These are phyloP conservation scores for Paradoxurus hermaphroditus DNA, from an alignment of 2,113 vertebrate species.

Conservation along the genomic window DNA sequence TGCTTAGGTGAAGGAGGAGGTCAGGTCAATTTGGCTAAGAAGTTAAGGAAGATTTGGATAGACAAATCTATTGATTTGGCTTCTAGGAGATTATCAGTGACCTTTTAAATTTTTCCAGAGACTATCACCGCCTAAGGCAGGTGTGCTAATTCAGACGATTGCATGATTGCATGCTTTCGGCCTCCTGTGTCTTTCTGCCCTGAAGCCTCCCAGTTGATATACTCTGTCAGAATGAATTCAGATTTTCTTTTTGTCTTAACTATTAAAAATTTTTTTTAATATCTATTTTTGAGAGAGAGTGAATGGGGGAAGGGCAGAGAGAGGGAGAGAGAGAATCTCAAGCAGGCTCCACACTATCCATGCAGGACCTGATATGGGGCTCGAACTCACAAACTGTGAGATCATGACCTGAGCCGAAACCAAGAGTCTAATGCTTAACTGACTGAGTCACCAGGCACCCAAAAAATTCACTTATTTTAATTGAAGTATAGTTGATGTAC, in stretches of 20 bases:
- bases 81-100: not conserved
- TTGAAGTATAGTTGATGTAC: not conserved
- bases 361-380: no score
- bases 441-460: no score
- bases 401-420: no score
- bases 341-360: no score
- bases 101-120: not conserved
- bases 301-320: no score
- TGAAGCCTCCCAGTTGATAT: not conserved
- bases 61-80: not conserved
- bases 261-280: no score
- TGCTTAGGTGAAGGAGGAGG: no score
- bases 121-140: not conserved
- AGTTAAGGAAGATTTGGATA: not conserved
- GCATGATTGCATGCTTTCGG: not conserved
- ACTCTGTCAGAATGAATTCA: not conserved
- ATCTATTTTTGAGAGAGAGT: no score
- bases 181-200: not conserved
- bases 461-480: not conserved
- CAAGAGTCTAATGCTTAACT: no score
- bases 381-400: no score
- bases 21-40: not conserved
- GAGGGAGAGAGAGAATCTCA: no score
- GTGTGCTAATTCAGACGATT: not conserved
- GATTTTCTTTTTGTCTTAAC: not conserved